Evolutionary conservation across 2,888 invertebrate species (phyloP).

Genomic region (Dioctria rufipes): DNA sequence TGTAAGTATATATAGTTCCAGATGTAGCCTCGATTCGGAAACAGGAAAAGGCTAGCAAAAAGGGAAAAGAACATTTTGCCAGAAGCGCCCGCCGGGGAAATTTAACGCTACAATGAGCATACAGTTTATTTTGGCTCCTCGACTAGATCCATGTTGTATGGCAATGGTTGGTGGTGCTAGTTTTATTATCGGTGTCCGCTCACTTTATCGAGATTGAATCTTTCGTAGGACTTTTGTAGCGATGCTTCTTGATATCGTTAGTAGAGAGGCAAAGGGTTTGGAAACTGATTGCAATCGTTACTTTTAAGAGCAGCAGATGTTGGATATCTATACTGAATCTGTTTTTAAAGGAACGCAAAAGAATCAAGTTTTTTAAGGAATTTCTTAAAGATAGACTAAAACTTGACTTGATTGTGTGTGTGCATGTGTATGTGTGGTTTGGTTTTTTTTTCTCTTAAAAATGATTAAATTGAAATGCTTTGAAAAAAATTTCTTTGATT

Average conservation of each 20-base stretch:
- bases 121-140: conserved; percentile 60
- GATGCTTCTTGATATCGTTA: conserved; percentile 31
- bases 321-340: not conserved
- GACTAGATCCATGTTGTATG: conserved; percentile 4
- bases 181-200: conserved; percentile 46
- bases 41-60: conserved; percentile 24
- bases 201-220: conserved; percentile 47
- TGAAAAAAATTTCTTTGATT: too few relatives aligned
- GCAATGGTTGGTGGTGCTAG: not conserved
- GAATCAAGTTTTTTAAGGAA: not conserved
- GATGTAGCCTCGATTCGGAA: conserved; percentile 19
- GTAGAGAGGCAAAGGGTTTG: not conserved
- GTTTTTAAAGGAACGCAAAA: conserved; percentile 12
- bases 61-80: conserved; percentile 50
- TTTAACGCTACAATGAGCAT: conserved; percentile 67
- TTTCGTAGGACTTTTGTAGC: conserved; percentile 32
- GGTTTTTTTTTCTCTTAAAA: too few relatives aligned
- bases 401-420: too few relatives aligned
- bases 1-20: not conserved
- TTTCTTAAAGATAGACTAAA: too few relatives aligned
- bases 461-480: too few relatives aligned
- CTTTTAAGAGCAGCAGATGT: not conserved
- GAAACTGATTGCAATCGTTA: conserved; percentile 29
- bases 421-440: too few relatives aligned
- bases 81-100: conserved; percentile 66